These are phyloP conservation scores for Podarcis lilfordi DNA, from an alignment of 2,797 vertebrate species.

Conservation along the genomic window DNA sequence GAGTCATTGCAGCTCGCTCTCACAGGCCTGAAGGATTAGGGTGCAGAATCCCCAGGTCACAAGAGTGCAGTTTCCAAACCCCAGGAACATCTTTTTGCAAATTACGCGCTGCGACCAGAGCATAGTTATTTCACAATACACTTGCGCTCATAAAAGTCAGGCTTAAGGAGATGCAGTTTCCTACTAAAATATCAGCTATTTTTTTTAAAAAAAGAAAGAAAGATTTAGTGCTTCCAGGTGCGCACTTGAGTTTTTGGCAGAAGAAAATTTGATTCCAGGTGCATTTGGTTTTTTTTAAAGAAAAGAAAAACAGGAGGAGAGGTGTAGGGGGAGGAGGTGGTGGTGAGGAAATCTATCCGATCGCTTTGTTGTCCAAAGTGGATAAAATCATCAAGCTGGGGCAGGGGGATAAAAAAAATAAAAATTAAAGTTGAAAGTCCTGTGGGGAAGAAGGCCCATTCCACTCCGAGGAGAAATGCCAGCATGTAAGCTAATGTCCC, in stretches of 20 bases:
- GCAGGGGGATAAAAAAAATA: slow-evolving; percentile 74
- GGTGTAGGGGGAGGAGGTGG: neutral
- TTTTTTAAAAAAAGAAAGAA: slow-evolving; percentile 65
- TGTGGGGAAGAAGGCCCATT: slow-evolving; percentile 56
- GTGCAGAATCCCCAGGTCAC: neutral
- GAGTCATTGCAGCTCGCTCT: neutral
- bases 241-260: slow-evolving; percentile 74
- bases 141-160: slow-evolving; percentile 45
- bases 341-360: slow-evolving; percentile 15
- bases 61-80: neutral
- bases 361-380: slow-evolving; percentile 75
- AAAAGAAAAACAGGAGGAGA: slow-evolving; percentile 32
- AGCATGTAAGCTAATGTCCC: slow-evolving; percentile 74
- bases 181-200: slow-evolving; percentile 67
- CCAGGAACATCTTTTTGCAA: neutral
- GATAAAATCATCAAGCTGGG: slow-evolving; percentile 79
- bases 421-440: slow-evolving; percentile 70
- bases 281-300: slow-evolving; percentile 64
- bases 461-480: slow-evolving; percentile 61
- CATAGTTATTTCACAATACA: slow-evolving; percentile 47
- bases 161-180: slow-evolving; percentile 62
- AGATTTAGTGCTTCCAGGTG: slow-evolving; percentile 83
- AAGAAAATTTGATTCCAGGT: slow-evolving; percentile 78
- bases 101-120: neutral
- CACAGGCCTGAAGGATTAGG: neutral